A percentile compares a stretch with the other conserved stretches of the same genome.
These are phyloP conservation scores for Diorhabda carinulata DNA, from an alignment of 1,140 invertebrate species.

Conservation along the genomic window DNA sequence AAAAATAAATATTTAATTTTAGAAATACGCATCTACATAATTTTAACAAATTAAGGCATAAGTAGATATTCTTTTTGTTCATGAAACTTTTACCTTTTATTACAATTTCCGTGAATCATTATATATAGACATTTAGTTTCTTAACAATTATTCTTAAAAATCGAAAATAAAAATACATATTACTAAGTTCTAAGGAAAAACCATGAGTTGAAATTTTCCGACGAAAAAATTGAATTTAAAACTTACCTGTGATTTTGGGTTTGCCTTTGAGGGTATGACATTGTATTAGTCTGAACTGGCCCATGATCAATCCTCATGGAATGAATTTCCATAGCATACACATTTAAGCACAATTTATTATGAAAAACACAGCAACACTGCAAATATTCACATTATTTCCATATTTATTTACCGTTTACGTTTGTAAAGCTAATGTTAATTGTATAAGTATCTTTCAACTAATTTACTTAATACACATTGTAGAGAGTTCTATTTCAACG, in stretches of 20 bases:
- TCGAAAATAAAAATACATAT: not conserved
- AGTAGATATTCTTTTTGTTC: too few species aligned
- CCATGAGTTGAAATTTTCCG: not conserved
- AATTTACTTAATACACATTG: slow-evolving; percentile 8
- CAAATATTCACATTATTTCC: slow-evolving; percentile 22
- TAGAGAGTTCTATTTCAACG: not conserved
- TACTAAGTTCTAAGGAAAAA: not conserved
- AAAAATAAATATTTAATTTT: too few species aligned
- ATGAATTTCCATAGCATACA: slow-evolving; percentile 45
- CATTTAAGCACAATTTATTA: slow-evolving; percentile 37
- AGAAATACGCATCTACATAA: too few species aligned
- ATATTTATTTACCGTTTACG: slow-evolving; percentile 17
- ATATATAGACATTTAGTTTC: not conserved
- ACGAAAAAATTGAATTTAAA: not conserved
- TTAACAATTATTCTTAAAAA: not conserved
- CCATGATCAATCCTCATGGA: slow-evolving; percentile 45
- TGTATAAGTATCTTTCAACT: not conserved
- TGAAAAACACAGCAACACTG: slow-evolving; percentile 27
- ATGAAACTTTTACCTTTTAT: too few species aligned
- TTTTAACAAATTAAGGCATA: too few species aligned
- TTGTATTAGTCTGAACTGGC: slow-evolving; percentile 42
- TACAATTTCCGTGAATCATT: not conserved
- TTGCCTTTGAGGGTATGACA: slow-evolving; percentile 44
- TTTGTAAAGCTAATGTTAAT: slow-evolving; percentile 4
- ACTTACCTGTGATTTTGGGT: slow-evolving; percentile 41